Evolutionary conservation across 35 echinoderm and acorn worm genomes (phyloP).

Genomic region (Heliocidaris erythrogramma): DNA sequence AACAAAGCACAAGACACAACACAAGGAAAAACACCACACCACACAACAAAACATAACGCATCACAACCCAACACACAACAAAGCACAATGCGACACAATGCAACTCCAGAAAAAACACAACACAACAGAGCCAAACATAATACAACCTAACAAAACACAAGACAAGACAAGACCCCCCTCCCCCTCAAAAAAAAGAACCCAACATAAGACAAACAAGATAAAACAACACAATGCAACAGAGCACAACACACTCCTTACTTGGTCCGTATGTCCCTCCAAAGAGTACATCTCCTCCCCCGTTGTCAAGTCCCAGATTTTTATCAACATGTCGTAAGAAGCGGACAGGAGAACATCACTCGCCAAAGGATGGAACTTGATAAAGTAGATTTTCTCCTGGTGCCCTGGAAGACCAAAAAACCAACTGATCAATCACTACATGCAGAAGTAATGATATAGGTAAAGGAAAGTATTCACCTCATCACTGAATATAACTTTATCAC

Average conservation of each 20-base stretch:
- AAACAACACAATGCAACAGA: background rate
- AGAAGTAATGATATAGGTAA: no score
- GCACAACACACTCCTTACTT: slow-evolving; percentile 62
- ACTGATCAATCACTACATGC: no score
- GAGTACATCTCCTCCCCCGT: slow-evolving; percentile 66
- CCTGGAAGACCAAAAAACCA: slow-evolving; percentile 38
- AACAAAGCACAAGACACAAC: no score
- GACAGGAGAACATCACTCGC: slow-evolving; percentile 83
- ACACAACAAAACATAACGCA: background rate
- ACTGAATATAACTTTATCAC: no score
- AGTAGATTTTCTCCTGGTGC: slow-evolving; percentile 89
- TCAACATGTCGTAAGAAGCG: slow-evolving; percentile 80
- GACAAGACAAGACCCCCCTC: background rate
- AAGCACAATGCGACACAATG: background rate
- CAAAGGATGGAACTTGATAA: slow-evolving; percentile 89
- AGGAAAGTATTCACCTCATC: no score
- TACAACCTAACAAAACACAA: no score
- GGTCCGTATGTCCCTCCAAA: slow-evolving; percentile 87
- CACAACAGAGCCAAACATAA: background rate
- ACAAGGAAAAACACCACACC: no score
- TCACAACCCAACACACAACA: background rate
- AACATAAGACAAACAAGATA: background rate
- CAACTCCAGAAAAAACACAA: background rate
- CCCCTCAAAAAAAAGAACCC: background rate
- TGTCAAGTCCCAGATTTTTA: slow-evolving; percentile 90